phyloP scores from a whole-genome alignment of 2,113 vertebrate genomes.

The Salvelinus alpinus region DNA sequence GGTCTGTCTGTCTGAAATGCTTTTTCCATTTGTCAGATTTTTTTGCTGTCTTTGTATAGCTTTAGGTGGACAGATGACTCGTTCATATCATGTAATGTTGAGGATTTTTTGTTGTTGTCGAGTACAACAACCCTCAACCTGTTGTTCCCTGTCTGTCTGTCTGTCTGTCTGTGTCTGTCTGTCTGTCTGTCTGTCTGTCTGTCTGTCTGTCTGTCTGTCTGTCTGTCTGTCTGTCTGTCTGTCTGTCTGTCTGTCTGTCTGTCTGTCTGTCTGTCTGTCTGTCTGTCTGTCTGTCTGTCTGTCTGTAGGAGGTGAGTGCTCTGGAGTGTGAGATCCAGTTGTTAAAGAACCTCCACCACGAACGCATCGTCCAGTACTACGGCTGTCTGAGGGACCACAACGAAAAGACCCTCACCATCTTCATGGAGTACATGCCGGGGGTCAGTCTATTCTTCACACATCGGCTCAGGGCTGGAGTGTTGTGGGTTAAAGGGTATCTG shows the following conservation, averaged over 20 bases:
- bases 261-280: too few species aligned
- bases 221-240: too few species aligned
- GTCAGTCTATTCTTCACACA: slow-evolving; percentile 65
- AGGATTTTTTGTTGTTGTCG: not conserved
- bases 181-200: too few species aligned
- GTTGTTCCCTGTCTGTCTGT: not conserved
- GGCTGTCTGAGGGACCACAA: slow-evolving; percentile 88
- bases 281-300: not conserved
- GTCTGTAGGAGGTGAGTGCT: slow-evolving; percentile 89
- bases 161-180: too few species aligned
- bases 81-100: not conserved
- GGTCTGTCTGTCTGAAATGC: slow-evolving; percentile 12
- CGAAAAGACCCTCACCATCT: slow-evolving; percentile 93
- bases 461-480: not conserved
- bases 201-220: too few species aligned
- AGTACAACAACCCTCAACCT: not conserved
- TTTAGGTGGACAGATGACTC: not conserved
- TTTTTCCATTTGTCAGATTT: not conserved
- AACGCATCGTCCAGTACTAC: slow-evolving; percentile 94
- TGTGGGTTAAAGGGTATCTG: not conserved
- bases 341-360: slow-evolving; percentile 92
- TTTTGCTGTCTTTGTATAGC: not conserved
- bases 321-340: slow-evolving; percentile 96
- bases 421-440: slow-evolving; percentile 98
- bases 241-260: too few species aligned